phyloP scores from a whole-genome alignment of 2,797 vertebrate genomes.

The Phyllotis vaccarum region DNA sequence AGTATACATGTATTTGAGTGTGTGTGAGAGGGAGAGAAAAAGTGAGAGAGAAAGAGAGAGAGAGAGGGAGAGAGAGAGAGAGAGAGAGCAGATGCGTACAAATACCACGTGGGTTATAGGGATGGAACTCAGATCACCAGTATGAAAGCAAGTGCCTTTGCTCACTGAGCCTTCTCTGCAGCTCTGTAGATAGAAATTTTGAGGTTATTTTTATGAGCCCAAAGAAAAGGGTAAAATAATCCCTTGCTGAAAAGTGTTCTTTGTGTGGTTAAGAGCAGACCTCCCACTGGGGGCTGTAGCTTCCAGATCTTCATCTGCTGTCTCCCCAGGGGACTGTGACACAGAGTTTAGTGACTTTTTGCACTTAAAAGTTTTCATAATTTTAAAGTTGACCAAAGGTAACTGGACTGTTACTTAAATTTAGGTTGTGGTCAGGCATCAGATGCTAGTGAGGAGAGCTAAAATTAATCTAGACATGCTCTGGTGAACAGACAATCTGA shows the following conservation, averaged over 20 bases:
- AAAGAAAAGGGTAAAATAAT: slow-evolving; percentile 24
- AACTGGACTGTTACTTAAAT: slow-evolving; percentile 2
- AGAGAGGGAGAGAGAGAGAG: neutral
- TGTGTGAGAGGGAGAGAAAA: neutral
- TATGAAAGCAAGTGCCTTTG: neutral
- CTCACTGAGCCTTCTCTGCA: neutral
- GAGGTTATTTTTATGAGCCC: neutral
- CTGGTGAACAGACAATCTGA: neutral
- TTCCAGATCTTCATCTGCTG: neutral
- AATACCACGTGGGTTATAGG: too few relatives aligned
- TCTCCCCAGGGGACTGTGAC: neutral
- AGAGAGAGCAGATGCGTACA: neutral
- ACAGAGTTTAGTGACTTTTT: neutral
- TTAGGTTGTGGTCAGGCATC: neutral
- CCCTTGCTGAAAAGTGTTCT: neutral
- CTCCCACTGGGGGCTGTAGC: neutral
- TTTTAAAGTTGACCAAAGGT: slow-evolving; percentile 6
- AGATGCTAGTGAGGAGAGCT: neutral
- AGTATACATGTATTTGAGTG: neutral
- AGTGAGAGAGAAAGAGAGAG: neutral
- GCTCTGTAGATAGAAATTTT: neutral
- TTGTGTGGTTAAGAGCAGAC: neutral
- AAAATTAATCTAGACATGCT: neutral
- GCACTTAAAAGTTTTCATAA: slow-evolving; percentile 17
- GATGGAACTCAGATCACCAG: neutral